These are phyloP conservation scores for Cirrhinus mrigala DNA, from an alignment of 2,797 vertebrate species.

Conservation along the genomic window DNA sequence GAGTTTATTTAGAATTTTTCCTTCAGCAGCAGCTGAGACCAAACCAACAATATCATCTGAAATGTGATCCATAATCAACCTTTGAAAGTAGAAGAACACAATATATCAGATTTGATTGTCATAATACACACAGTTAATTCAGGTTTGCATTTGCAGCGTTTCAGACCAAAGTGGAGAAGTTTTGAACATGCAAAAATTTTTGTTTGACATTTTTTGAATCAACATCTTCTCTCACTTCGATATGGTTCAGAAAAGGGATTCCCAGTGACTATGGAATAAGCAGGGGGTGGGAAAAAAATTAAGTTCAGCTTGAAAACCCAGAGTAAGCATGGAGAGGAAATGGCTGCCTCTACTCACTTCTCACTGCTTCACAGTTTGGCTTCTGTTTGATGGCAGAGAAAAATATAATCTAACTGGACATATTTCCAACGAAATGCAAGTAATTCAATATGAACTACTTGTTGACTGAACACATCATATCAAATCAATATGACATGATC, in stretches of 20 bases:
- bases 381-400: not conserved
- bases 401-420: not conserved
- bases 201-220: not conserved
- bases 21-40: constrained; percentile 13
- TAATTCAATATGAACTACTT: not conserved
- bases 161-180: no score
- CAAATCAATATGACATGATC: not conserved
- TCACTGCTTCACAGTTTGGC: not conserved
- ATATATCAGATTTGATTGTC: not conserved
- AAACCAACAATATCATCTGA: constrained; percentile 6
- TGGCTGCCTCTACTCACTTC: not conserved
- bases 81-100: not conserved
- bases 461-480: not conserved
- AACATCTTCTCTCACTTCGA: no score
- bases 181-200: no score
- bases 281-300: no score
- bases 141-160: no score
- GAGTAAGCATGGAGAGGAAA: no score
- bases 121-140: no score
- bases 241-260: no score
- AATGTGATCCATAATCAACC: constrained; percentile 1
- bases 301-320: no score
- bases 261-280: no score
- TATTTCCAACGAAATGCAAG: no score
- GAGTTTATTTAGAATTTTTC: not conserved